A percentile compares a stretch with the other conserved stretches of the same genome.
Evolutionary conservation across 2,113 vertebrate species (phyloP).

Genomic region (Cottus gobio): DNA sequence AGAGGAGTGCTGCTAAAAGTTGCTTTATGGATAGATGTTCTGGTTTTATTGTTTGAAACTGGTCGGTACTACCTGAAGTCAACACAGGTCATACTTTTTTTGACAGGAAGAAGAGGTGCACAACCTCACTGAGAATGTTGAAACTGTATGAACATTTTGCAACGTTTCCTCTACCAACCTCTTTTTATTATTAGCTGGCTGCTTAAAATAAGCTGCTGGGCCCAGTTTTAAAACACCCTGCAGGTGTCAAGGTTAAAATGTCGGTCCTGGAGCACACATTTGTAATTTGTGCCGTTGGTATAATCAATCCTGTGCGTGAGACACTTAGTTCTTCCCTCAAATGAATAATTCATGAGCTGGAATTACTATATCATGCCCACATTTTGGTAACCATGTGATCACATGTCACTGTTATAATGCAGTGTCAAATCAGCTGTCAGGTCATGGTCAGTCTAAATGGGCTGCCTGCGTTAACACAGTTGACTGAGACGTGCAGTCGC

Average conservation of each 20-base stretch:
- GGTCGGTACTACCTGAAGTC: too few relatives aligned
- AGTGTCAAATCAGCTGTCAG: neutral
- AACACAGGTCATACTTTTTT: too few relatives aligned
- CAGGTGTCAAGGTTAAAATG: constrained; percentile 17
- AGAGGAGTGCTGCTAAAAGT: too few relatives aligned
- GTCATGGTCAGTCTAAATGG: neutral
- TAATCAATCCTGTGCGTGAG: constrained; percentile 24
- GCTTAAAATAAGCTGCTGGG: too few relatives aligned
- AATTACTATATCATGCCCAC: constrained; percentile 25
- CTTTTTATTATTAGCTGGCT: too few relatives aligned
- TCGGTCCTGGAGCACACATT: constrained; percentile 12
- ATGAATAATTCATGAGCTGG: constrained; percentile 42
- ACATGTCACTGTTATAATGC: neutral
- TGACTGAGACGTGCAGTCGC: neutral
- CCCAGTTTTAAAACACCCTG: neutral
- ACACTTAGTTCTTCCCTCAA: constrained; percentile 22
- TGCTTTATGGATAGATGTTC: too few relatives aligned
- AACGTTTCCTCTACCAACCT: too few relatives aligned
- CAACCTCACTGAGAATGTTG: too few relatives aligned
- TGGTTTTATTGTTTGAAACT: too few relatives aligned
- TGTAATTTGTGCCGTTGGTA: constrained; percentile 15
- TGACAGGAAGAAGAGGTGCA: neutral
- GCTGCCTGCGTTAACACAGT: neutral
- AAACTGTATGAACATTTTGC: too few relatives aligned
- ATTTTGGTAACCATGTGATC: neutral